Conservation (phyloP, 2,888 invertebrate species). For the Hemaris fuciformis region DNA sequence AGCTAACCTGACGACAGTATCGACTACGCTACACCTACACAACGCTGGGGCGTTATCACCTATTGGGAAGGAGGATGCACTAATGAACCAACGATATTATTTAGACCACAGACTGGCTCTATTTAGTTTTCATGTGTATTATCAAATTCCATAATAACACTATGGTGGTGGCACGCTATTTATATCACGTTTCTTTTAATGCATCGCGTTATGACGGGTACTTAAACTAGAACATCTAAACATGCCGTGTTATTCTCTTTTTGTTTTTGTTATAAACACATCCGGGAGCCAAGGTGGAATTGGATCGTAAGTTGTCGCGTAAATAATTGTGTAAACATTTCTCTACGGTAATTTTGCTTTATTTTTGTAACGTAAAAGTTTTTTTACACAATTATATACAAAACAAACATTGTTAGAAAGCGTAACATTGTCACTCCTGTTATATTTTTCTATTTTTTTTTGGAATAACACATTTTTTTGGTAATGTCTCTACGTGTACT, state of each 20-base stretch:
- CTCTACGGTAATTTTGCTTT: not conserved
- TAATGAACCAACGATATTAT: slow-evolving; percentile 31
- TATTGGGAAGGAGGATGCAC: slow-evolving; percentile 53
- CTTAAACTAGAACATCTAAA: slow-evolving; percentile 47
- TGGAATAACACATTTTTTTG: slow-evolving; percentile 38
- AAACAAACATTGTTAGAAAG: slow-evolving; percentile 49
- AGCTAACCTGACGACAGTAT: slow-evolving; percentile 58
- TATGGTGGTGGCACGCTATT: slow-evolving; percentile 65
- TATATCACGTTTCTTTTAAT: slow-evolving; percentile 17
- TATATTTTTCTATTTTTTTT: slow-evolving; percentile 38
- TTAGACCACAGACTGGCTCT: slow-evolving; percentile 43
- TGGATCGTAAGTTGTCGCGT: slow-evolving; percentile 27
- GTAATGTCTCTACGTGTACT: slow-evolving; percentile 59
- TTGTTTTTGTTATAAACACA: slow-evolving; percentile 51
- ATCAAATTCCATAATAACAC: slow-evolving; percentile 59
- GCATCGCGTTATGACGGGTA: slow-evolving; percentile 30
- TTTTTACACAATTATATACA: slow-evolving; percentile 57
- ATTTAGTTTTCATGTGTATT: slow-evolving; percentile 34
- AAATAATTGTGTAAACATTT: slow-evolving; percentile 60
- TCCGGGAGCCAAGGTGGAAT: slow-evolving; percentile 68
- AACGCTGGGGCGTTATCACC: slow-evolving; percentile 57
- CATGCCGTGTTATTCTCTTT: slow-evolving; percentile 59
- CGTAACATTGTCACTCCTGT: slow-evolving; percentile 57
- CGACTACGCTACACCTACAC: slow-evolving; percentile 63
- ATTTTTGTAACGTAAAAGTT: slow-evolving; percentile 19